Evolutionary conservation across 2,797 vertebrate species (phyloP), one percentile per base, ranked within the genome.

Genomic region (Lagorchestes hirsutus): DNA sequence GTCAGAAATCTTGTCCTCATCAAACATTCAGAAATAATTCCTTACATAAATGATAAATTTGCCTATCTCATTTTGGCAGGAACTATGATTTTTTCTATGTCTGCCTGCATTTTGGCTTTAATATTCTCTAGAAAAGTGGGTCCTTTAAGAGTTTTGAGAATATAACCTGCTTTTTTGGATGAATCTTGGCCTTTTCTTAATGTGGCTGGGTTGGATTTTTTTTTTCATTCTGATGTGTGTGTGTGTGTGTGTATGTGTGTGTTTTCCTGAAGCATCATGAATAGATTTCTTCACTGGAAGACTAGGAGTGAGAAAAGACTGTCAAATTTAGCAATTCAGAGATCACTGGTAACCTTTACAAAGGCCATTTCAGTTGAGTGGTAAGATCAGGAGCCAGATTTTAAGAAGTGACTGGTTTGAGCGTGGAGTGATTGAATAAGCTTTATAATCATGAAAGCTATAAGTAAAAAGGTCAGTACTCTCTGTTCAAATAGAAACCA

Each of bases 401-500:
- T 82, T 82, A 82, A 82, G n/a, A 67, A 67, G 62, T 67, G 67
- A 82, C 18, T 82, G 67, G n/a, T 24, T 82, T 40, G 67, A 82
- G 67, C 6, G 0, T 3, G 6, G n/a, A 82, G n/a, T 82, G 67
- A 82, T 82, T 82, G 67, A 82, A 18, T 82, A 82, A 82, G 67
- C 67, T 40, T 22, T 18, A 24, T 82, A 82, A 82, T 82, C 67
- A 74, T 82, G 46, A n/a, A 82, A 82, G 67, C n/a, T 82, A 24
- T 82, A 82, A 74, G 67, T 82, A 82, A 82, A 82, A 82, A 82
- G 67, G 67, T 82, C 67, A 82, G n/a, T 82, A 9, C 5, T 0
- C 8, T 2, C 8, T 92, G 87, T 94, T 91, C 90, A 95, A 82
- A 94, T 57, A 34, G 93, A 95, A 96, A 92, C 13, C 57, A 92